Percentiles rank a stretch among this genome's conserved stretches.
Evolutionary conservation across 2,888 invertebrate species (phyloP).

Genomic region (Folsomia manolachei): DNA sequence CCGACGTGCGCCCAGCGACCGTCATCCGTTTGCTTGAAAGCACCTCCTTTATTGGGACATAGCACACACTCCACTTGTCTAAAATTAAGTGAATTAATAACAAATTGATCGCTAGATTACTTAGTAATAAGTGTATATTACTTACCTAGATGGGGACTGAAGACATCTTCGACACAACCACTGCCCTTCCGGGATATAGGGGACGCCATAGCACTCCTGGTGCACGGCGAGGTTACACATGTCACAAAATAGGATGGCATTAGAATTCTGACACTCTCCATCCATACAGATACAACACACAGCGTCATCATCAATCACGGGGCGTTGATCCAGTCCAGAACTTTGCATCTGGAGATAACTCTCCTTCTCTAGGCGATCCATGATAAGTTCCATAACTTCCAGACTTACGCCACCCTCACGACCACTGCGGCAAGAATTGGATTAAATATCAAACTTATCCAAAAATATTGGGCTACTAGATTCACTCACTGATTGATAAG

Average conservation of each 20-base stretch:
- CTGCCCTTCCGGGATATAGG: constrained; percentile 95
- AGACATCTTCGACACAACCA: constrained; percentile 96
- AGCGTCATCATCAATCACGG: constrained; percentile 93
- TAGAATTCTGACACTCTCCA: constrained; percentile 97
- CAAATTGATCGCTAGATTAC: too few species aligned
- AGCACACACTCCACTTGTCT: constrained; percentile 98
- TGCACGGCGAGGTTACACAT: constrained; percentile 99
- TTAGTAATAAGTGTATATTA: too few species aligned
- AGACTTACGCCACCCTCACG: constrained; percentile 63
- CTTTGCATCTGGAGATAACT: constrained; percentile 72
- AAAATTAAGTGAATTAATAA: too few species aligned
- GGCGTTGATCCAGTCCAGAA: constrained; percentile 60
- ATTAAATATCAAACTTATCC: too few species aligned
- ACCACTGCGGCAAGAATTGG: too few species aligned
- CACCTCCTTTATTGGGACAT: constrained; percentile 96
- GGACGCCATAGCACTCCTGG: constrained; percentile 71
- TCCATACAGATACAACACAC: constrained; percentile 99
- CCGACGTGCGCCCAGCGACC: constrained; percentile 94
- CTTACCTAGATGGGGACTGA: constrained; percentile 81
- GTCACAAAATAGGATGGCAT: constrained; percentile 98
- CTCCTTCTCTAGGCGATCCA: constrained; percentile 97
- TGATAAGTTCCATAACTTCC: constrained; percentile 87
- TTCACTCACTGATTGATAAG: constrained; percentile 67
- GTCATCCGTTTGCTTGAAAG: constrained; percentile 96
- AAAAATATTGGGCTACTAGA: too few species aligned